These are phyloP conservation scores for Operophtera brumata DNA, from an alignment of 2,888 invertebrate genomes.

Conservation along the genomic window DNA sequence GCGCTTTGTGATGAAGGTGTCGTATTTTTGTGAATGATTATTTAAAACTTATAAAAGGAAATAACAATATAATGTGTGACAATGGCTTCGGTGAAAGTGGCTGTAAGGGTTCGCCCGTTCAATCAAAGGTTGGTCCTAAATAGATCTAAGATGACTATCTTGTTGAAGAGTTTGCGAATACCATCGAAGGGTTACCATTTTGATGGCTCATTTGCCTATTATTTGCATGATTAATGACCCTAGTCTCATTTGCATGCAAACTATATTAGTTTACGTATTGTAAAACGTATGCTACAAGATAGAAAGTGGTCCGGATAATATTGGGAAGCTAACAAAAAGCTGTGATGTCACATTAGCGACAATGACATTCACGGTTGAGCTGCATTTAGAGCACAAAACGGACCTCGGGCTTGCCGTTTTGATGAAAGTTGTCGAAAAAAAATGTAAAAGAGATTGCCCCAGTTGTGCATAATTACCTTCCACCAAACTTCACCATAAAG, in stretches of 20 bases:
- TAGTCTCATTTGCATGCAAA: constrained; percentile 8
- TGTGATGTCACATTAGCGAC: constrained; percentile 75
- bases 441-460: constrained; percentile 53
- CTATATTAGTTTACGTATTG: not conserved
- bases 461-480: constrained; percentile 20
- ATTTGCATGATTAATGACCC: constrained; percentile 31
- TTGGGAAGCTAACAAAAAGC: constrained; percentile 72
- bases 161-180: constrained; percentile 34
- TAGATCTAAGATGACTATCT: constrained; percentile 28
- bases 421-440: constrained; percentile 74
- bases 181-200: constrained; percentile 41
- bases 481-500: not conserved
- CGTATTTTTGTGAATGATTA: constrained; percentile 60
- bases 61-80: constrained; percentile 77
- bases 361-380: constrained; percentile 80
- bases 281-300: not conserved
- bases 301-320: not conserved
- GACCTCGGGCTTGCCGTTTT: constrained; percentile 62
- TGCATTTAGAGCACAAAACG: constrained; percentile 76
- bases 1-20: constrained; percentile 53
- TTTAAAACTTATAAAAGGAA: constrained; percentile 48
- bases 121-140: constrained; percentile 86
- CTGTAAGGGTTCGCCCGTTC: constrained; percentile 94
- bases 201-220: constrained; percentile 41
- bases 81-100: constrained; percentile 96